Evolutionary conservation across 2,797 vertebrate genomes (phyloP).

Genomic region (Coregonus ussuriensis): DNA sequence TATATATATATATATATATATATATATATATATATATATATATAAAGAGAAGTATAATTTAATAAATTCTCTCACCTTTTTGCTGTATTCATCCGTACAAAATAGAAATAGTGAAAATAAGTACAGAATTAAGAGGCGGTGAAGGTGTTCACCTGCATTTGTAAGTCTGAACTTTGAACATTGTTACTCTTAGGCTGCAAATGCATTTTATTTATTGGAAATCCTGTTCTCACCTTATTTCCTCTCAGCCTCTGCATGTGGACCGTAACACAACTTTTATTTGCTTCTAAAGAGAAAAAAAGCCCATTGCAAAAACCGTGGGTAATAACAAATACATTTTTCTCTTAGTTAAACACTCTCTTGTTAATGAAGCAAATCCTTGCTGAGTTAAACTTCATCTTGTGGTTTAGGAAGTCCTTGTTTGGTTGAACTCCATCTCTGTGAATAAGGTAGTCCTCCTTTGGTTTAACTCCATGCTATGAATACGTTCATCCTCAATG

Average conservation of each 20-base stretch:
- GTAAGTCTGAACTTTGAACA: conserved; percentile 41
- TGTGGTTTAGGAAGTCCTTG: background rate
- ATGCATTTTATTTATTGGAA: conserved; percentile 42
- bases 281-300: conserved; percentile 35
- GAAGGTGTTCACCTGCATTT: conserved; percentile 36
- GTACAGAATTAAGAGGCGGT: conserved; percentile 45
- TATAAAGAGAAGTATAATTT: conserved; percentile 60
- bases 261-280: conserved; percentile 46
- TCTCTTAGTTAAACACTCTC: conserved; percentile 19
- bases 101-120: conserved; percentile 49
- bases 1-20: conserved; percentile 37
- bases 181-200: conserved; percentile 29
- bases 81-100: conserved; percentile 58
- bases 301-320: conserved; percentile 41
- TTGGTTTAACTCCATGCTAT: conserved; percentile 10
- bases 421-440: conserved; percentile 19
- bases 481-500: conserved; percentile 8
- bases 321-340: conserved; percentile 28
- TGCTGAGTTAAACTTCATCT: conserved; percentile 4
- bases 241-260: conserved; percentile 52
- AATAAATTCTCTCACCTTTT: conserved; percentile 53
- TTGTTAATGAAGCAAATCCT: conserved; percentile 20
- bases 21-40: conserved; percentile 14
- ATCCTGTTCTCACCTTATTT: conserved; percentile 41
- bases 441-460: conserved; percentile 2